phyloP scores from a whole-genome alignment of 2,113 vertebrate species.

The Pangasianodon gigas region DNA sequence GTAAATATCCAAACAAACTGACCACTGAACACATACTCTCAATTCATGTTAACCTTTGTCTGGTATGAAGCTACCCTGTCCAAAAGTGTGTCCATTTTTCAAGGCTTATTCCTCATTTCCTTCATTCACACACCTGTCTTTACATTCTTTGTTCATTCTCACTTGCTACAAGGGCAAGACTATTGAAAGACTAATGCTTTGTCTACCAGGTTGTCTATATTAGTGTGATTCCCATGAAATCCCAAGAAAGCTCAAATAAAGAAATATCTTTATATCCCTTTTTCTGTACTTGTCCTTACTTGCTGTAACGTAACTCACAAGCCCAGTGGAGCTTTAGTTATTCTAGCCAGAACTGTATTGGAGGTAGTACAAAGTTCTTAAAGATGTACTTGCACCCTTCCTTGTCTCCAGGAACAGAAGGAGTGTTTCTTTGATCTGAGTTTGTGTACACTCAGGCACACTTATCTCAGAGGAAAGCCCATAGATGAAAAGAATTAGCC shows the following conservation, averaged over 20 bases:
- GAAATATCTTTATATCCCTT: too few relatives aligned
- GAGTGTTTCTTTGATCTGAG: conserved; percentile 41
- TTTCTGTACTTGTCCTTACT: background rate
- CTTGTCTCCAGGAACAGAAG: conserved; percentile 27
- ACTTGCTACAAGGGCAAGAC: background rate
- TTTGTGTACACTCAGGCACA: conserved; percentile 30
- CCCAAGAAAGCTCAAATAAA: background rate
- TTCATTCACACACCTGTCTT: background rate
- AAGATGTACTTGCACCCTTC: background rate
- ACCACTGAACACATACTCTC: conserved; percentile 1
- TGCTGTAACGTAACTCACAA: background rate
- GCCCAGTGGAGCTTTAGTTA: background rate
- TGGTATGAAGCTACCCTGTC: background rate
- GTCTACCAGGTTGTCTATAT: background rate
- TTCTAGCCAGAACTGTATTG: background rate
- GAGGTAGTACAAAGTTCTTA: background rate
- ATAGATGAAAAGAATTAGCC: conserved; percentile 37
- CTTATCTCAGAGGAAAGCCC: conserved; percentile 28
- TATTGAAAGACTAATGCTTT: background rate
- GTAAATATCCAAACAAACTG: background rate
- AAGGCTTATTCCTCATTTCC: background rate
- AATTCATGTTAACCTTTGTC: background rate
- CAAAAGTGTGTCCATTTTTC: background rate
- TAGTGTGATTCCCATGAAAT: background rate
- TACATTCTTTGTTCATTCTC: background rate